phyloP scores from a whole-genome alignment of 35 echinoderm and acorn worm genomes.

The Lytechinus pictus region DNA sequence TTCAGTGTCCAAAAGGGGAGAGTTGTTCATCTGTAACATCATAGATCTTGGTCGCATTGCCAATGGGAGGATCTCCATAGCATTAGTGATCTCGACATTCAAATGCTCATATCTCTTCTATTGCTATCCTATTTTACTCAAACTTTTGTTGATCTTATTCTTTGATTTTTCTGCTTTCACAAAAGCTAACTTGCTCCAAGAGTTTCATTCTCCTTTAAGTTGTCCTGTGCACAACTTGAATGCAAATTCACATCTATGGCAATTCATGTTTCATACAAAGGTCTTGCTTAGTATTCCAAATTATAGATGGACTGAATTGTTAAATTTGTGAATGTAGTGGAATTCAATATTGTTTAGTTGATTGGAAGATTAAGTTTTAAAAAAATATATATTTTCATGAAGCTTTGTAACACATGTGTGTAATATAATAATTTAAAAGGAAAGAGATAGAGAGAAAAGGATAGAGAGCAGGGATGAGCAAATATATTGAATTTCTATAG shows the following conservation, averaged over 20 bases:
- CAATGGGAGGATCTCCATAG: no score
- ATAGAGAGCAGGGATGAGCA: not conserved
- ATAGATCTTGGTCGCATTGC: no score
- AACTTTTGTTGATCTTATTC: no score
- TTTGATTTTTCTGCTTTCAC: no score
- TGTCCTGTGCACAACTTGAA: not conserved
- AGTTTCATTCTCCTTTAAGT: no score
- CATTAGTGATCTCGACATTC: no score
- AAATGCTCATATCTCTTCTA: no score
- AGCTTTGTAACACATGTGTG: not conserved
- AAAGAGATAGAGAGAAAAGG: not conserved
- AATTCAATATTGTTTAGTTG: not conserved
- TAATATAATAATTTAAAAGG: not conserved
- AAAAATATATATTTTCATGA: no score
- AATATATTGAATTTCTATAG: not conserved
- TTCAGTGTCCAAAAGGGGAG: no score
- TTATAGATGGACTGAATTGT: not conserved
- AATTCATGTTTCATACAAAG: not conserved
- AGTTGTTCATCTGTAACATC: no score
- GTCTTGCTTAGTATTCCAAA: not conserved
- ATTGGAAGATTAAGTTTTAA: not conserved
- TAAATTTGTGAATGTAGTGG: not conserved
- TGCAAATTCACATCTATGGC: not conserved
- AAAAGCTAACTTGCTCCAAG: no score
- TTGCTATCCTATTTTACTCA: no score